These are phyloP conservation scores for Pogonomyrmex californicus DNA, from an alignment of 1,140 invertebrate species.

Conservation along the genomic window DNA sequence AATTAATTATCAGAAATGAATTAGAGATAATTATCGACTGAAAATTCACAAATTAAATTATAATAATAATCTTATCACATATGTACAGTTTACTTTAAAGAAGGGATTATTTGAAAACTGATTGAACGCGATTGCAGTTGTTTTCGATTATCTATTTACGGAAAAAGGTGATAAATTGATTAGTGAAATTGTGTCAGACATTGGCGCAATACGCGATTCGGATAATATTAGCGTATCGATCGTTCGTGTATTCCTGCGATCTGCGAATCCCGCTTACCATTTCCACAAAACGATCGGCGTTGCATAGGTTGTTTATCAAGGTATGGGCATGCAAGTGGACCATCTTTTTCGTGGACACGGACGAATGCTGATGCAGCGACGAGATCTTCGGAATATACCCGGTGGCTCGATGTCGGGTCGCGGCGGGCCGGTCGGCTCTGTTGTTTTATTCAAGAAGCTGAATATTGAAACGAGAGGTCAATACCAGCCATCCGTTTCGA, in stretches of 20 bases:
- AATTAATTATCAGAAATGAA: background rate
- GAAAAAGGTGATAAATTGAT: background rate
- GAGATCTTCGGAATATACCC: constrained; percentile 54
- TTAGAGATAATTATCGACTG: background rate
- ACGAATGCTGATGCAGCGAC: constrained; percentile 51
- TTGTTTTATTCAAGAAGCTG: constrained; percentile 78
- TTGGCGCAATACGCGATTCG: background rate
- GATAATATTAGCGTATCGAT: background rate
- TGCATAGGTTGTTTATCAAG: constrained; percentile 46
- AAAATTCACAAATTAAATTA: background rate
- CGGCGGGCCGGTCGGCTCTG: constrained; percentile 61
- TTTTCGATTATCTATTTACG: background rate
- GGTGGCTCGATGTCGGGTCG: constrained; percentile 14
- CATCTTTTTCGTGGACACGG: constrained; percentile 55
- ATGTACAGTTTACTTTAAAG: background rate
- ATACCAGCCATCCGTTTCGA: constrained; percentile 70
- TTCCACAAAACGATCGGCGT: constrained; percentile 6
- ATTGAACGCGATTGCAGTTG: background rate
- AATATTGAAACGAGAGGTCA: constrained; percentile 75
- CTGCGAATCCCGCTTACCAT: constrained; percentile 23
- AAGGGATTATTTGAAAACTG: background rate
- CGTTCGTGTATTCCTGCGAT: background rate
- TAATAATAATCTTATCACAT: background rate
- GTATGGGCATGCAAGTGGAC: constrained; percentile 44
- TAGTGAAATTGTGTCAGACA: background rate